Base-by-base conservation (phyloP, 2,113 vertebrate genomes). In the Saguinus midas region DNA sequence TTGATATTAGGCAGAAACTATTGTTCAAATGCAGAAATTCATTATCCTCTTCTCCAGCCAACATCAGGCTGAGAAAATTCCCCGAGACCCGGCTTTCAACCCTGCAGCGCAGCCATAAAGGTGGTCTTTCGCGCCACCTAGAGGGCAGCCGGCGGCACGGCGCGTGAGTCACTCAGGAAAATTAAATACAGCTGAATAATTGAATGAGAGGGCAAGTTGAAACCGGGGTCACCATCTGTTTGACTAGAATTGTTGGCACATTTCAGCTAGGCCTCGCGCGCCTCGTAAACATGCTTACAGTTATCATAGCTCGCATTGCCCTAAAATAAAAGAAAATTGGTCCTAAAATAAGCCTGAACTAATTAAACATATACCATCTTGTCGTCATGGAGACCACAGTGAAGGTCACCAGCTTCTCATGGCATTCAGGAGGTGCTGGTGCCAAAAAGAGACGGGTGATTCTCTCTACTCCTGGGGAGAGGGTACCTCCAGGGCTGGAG, bases 141-240 rank as follows among this genome's bases (percentile, higher is more conserved):
- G 98, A 98, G 99, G 98, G 55, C 0, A 0, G 0, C 7, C 0
- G 45, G 92, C 23, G 55, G 16, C 37, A 87, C 6, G 13, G 20
- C 98, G 79, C 4, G 78, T 79, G 84, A 89, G 86, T 92, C 97
- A 97, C 96, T 97, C 96, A 97, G 98, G 98, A 96, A 98, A 99
- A 99, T 99, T 99, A 99, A 99, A 99, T 98, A 98, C 99, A 99
- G 99, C 99, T 99, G 99, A 99, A 99, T 99, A 99, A 99, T 99
- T 99, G 99, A 99, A 99, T 97, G 96, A 97, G 98, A 98, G 98
- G 98, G 98, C 98, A 98, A 97, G 99, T 99, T 99, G 99, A 99
- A 98, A 97, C 98, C 98, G 98, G 99, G 99, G 99, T 99, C 99
- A 99, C 99, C 99, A 99, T 99, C 99, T 99, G 99, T 99, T 98